A percentile compares a stretch with the other conserved stretches of the same genome.
phyloP scores from a whole-genome alignment of 2,888 invertebrate species.

The Meganola albula region DNA sequence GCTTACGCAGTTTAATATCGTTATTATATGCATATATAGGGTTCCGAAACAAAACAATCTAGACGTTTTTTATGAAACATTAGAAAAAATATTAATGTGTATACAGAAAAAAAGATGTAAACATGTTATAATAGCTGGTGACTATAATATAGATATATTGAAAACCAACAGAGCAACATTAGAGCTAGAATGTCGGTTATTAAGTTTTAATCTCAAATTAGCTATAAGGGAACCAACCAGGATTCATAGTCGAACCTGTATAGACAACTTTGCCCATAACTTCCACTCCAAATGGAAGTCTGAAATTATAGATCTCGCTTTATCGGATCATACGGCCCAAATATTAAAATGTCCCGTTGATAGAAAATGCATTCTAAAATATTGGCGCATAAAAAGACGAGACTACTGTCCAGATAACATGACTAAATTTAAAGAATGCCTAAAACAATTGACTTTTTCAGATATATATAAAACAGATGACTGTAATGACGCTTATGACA shows the following conservation, averaged over 20 bases:
- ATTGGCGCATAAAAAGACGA: too few relatives aligned
- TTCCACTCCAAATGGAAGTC: too few relatives aligned
- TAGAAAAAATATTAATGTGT: neutral
- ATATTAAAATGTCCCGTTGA: too few relatives aligned
- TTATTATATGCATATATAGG: slow-evolving; percentile 1
- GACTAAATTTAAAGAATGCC: neutral
- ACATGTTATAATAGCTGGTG: neutral
- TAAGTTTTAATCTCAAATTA: neutral
- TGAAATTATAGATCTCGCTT: too few relatives aligned
- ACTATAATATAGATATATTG: neutral
- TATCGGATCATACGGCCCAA: too few relatives aligned
- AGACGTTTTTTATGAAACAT: neutral
- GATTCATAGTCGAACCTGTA: too few relatives aligned
- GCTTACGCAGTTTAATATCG: neutral
- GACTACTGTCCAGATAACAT: neutral
- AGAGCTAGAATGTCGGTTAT: neutral
- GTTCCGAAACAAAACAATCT: slow-evolving; percentile 1
- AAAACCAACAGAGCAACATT: neutral
- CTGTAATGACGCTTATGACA: neutral
- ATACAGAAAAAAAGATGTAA: neutral
- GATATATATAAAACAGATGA: neutral
- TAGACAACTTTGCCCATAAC: too few relatives aligned
- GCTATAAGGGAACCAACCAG: neutral
- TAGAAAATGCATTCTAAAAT: too few relatives aligned
- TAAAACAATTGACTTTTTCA: neutral